phyloP scores from a whole-genome alignment of 1,140 invertebrate species.

The Dreissena rostriformis region DNA sequence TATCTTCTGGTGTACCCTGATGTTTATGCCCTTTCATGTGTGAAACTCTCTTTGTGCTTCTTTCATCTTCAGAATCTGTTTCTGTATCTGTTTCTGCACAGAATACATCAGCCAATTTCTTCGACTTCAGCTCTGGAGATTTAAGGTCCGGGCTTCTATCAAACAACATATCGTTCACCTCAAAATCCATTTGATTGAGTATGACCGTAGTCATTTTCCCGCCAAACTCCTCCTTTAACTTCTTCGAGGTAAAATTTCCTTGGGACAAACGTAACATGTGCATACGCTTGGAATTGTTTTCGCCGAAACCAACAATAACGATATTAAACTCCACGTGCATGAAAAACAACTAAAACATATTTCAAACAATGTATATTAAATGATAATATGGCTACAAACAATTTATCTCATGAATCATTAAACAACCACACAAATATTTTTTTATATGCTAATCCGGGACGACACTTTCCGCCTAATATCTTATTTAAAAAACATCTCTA shows the following conservation, averaged over 20 bases:
- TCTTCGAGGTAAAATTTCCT: conserved; percentile 4
- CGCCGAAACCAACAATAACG: conserved; percentile 6
- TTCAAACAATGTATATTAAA: no score
- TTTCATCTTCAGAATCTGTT: neutral
- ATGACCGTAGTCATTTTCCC: conserved; percentile 1
- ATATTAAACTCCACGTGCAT: no score
- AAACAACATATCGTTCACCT: conserved; percentile 1
- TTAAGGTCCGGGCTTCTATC: neutral
- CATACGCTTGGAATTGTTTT: conserved; percentile 2
- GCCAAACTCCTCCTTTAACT: conserved; percentile 6
- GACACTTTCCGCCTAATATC: no score
- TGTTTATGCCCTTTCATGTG: neutral
- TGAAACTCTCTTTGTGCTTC: neutral
- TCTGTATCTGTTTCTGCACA: neutral
- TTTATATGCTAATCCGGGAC: no score
- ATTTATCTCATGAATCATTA: no score
- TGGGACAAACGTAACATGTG: neutral
- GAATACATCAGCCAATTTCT: neutral
- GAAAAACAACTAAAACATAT: no score
- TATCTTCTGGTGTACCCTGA: neutral
- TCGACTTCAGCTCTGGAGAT: neutral
- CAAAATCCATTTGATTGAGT: conserved; percentile 12
- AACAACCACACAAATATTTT: no score
- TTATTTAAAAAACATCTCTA: no score
- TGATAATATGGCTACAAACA: no score